Base-by-base conservation (phyloP, 1,140 invertebrate species). In the Hermetia illucens region DNA sequence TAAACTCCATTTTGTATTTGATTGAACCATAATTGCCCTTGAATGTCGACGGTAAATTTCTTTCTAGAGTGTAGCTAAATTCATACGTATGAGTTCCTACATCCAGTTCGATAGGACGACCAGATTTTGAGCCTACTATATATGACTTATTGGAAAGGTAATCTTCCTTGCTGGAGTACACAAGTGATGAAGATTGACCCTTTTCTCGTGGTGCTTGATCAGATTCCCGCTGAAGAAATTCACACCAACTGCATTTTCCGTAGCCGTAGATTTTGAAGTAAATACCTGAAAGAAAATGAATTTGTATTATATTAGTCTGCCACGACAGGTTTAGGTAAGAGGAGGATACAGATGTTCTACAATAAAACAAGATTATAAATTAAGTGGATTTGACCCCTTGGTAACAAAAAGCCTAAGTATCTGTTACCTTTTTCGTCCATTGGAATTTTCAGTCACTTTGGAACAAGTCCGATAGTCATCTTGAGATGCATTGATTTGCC, bases 221-320 rank as follows among this genome's bases (percentile, higher is more conserved):
- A 30, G 29, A 31, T 4, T 39, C 38, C 42, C 58, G 55, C 12
- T 51, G 50, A 21, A 56, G 40, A 10, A 58, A 55, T 47, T 58
- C 55, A 30, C 53, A 53, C 56, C 56, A 59, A 36, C 55, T 56
- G 45, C 55, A 58, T 42, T 59, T 59, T 1, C 56, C 56, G 21
- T 59, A 55, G 21, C 55, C 56, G n/a, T 48, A 55, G 4, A 58
- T 52, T 46, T 58, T 53, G 12, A 58, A 47, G 44, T 58, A 58
- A 2, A 58, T 52, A 0, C 55, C 55, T 58, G 31, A 5, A 39
- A 50, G 1, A 10, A 21, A 4, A 31, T 21, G 10, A 32, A 29
- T n/a, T n/a, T n/a, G n/a, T n/a, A n/a, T n/a, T n/a, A n/a, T n/a
- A n/a, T n/a, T n/a, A n/a, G n/a, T n/a, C n/a, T n/a, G n/a, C n/a